Evolutionary conservation across 2,797 vertebrate species (phyloP).

Genomic region (Orientallactaga sibirica): DNA sequence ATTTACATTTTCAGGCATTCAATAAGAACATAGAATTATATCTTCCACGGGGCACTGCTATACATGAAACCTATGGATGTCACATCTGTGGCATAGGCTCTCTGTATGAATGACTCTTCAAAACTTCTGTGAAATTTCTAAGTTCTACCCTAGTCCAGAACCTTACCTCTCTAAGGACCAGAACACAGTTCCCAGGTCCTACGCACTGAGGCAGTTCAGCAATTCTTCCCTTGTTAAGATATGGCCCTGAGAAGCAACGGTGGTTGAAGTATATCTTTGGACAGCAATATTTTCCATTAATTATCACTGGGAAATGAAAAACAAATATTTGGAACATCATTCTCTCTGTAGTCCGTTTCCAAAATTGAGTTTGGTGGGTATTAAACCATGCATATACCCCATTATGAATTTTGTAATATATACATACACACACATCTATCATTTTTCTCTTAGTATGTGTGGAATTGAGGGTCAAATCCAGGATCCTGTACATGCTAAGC

Average conservation of each 20-base stretch:
- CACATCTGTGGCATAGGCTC: neutral
- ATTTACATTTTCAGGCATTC: neutral
- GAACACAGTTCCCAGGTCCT: constrained; percentile 98
- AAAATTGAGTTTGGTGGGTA: constrained; percentile 8
- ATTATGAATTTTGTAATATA: neutral
- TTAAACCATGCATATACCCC: neutral
- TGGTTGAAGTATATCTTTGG: constrained; percentile 99
- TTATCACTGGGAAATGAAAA: constrained; percentile 89
- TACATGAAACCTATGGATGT: neutral
- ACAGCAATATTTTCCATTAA: constrained; percentile 97
- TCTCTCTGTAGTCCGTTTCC: neutral
- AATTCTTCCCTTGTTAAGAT: constrained; percentile 99
- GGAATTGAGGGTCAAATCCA: no score
- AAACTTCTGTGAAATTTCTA: neutral
- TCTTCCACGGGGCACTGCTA: neutral
- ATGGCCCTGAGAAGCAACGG: constrained; percentile 98
- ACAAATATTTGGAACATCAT: constrained; percentile 69
- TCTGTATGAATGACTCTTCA: neutral
- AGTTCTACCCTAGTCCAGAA: neutral
- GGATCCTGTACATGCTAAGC: neutral
- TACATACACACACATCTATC: no score
- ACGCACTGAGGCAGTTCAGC: constrained; percentile 98
- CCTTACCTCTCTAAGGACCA: constrained; percentile 98
- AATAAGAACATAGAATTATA: neutral
- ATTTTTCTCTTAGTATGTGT: no score